Evolutionary conservation across 2,888 invertebrate genomes (phyloP).

Genomic region (Clusia tigrina): DNA sequence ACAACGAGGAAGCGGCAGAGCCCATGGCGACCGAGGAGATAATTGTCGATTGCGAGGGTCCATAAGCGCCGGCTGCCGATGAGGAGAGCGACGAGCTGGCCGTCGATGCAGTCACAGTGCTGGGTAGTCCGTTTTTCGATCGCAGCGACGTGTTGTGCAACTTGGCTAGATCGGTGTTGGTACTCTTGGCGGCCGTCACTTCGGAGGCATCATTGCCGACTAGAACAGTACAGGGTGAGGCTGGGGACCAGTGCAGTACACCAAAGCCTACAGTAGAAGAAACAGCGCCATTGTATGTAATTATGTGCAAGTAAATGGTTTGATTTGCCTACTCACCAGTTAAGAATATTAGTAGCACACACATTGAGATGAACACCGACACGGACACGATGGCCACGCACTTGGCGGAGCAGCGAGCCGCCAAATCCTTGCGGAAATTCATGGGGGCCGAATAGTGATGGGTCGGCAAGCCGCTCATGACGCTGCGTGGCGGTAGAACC

Average conservation of each 20-base stretch:
- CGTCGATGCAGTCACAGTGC: conserved; percentile 66
- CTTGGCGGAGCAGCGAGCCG: conserved; percentile 90
- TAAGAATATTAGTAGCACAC: conserved; percentile 85
- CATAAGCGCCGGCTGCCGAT: conserved; percentile 66
- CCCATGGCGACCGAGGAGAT: conserved; percentile 65
- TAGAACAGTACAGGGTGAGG: conserved; percentile 84
- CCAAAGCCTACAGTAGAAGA: conserved; percentile 72
- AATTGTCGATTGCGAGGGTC: conserved; percentile 60
- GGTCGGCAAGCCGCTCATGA: conserved; percentile 68
- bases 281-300: background rate
- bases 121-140: conserved; percentile 65
- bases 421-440: conserved; percentile 86
- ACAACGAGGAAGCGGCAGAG: conserved; percentile 65
- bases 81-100: conserved; percentile 67
- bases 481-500: conserved; percentile 75
- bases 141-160: conserved; percentile 73
- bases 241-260: conserved; percentile 83
- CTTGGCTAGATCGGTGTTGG: conserved; percentile 76
- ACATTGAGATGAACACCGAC: conserved; percentile 81
- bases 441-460: conserved; percentile 83
- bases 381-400: conserved; percentile 90
- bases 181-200: conserved; percentile 74
- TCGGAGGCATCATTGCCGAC: conserved; percentile 81
- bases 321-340: conserved; percentile 71
- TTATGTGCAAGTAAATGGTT: background rate